Base-by-base conservation (phyloP, 2,113 vertebrate species). In the Atherinomorus stipes region DNA sequence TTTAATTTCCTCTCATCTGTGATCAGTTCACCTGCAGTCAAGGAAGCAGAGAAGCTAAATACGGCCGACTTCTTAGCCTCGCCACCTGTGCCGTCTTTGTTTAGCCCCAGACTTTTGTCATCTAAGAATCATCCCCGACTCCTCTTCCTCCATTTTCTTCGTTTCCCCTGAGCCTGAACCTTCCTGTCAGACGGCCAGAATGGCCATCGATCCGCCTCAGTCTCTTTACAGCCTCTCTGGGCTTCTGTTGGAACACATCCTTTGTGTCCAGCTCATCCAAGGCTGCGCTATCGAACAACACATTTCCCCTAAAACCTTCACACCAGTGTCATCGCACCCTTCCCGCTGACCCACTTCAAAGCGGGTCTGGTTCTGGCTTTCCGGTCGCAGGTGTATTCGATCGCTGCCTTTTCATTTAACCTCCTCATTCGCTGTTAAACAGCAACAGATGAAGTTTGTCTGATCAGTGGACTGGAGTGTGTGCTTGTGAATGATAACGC, bases 201-300 rank as follows among this genome's bases (percentile, higher is more conserved):
- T 56, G 71, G 66, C 42, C 73, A 86, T 86, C 52, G 77, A 86
- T 78, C 77, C n/a, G 13, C 7, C 67, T 47, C 28, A 2, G 21
- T 38, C 51, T 68, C 65, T 59, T 70, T 0, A n/a, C 22, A 59
- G 38, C 37, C 25, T 23, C 37, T 51, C 50, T 1, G 31, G 13
- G 26, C 37, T 47, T 51, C 71, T 4, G 53, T 38, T 40, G 66
- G 59, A 71, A 21, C 70, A 18, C 63, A 72, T 76, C 74, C 71
- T 78, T 76, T 82, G 71, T 82, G 47, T 78, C 16, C 4, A 9
- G 18, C 38, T 21, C 25, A 1, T 49, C 0, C 0, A 64, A 22
- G 31, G 52, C 56, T 53, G 53, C 0, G 0, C 2, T 53, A 73
- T 78, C 19, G 59, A 83, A 42, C 11, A 23, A 31, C 7, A 50